phyloP scores from a whole-genome alignment of 2,888 invertebrate genomes.

The Bellardia pandia region DNA sequence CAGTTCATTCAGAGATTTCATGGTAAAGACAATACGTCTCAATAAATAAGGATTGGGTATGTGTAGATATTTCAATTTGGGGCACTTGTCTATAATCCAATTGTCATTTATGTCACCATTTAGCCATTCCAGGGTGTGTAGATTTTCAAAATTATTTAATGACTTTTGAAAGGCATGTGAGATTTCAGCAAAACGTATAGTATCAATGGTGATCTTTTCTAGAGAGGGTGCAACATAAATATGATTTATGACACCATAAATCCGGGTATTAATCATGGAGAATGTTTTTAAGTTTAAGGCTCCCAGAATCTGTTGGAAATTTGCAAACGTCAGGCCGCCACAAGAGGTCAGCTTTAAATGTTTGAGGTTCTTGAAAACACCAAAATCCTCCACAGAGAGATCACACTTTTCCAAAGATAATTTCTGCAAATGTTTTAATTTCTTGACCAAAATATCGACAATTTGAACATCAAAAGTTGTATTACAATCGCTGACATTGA shows the following conservation, averaged over 20 bases:
- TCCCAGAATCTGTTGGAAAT: slow-evolving; percentile 66
- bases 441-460: slow-evolving; percentile 39
- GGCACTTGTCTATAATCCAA: slow-evolving; percentile 70
- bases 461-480: slow-evolving; percentile 47
- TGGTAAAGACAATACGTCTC: slow-evolving; percentile 65
- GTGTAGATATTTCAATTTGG: slow-evolving; percentile 59
- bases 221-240: slow-evolving; percentile 60
- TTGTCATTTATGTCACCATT: slow-evolving; percentile 69
- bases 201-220: slow-evolving; percentile 60
- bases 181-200: slow-evolving; percentile 63
- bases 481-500: slow-evolving; percentile 65
- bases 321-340: slow-evolving; percentile 66
- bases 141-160: slow-evolving; percentile 64
- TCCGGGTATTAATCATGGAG: slow-evolving; percentile 57
- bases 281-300: slow-evolving; percentile 55
- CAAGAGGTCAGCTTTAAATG: slow-evolving; percentile 49
- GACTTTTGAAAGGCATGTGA: slow-evolving; percentile 69
- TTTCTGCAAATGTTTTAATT: slow-evolving; percentile 38
- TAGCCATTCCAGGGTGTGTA: slow-evolving; percentile 62
- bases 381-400: slow-evolving; percentile 53
- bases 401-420: slow-evolving; percentile 62
- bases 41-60: slow-evolving; percentile 67
- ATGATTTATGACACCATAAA: slow-evolving; percentile 63
- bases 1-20: slow-evolving; percentile 59
- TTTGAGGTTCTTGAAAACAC: slow-evolving; percentile 34